Evolutionary conservation across 2,888 invertebrate genomes (phyloP), one percentile per base, ranked within the genome.

Genomic region (Thumatha senex): DNA sequence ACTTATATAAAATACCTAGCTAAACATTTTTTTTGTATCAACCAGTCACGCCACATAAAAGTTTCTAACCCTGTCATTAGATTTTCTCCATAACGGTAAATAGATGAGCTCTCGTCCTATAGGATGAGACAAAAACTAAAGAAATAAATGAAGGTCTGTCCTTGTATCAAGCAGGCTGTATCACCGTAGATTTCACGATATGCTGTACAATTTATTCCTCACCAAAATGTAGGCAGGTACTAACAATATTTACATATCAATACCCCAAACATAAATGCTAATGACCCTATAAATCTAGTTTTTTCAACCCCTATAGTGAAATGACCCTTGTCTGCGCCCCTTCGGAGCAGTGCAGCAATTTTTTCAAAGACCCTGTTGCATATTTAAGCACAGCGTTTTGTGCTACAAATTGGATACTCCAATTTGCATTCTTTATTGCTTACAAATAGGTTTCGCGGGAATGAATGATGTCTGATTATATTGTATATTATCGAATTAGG

Each of bases 401-500:
- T 73, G 70, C 62, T 65, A 71, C 72, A 77, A 79, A 80, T 80
- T 80, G 79, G 77, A 80, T 79, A 71, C 71, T 61, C 63, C 73
- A 70, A 76, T 80, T 78, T 78, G 77, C 77, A 79, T 80, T 73
- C 67, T 79, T 80, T 76, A 80, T 77, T 70, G 71, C 66, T 69
- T 63, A 78, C 77, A 72, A 77, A 80, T 76, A 77, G 65, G 65
- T 58, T 61, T 56, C 61, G 47, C 58, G 58, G 70, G 72, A 61
- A 72, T 65, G 59, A 65, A 63, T 61, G 59, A 65, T 62, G 60
- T 65, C 63, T 67, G 73, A 70, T 63, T 66, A 67, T 72, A 71
- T 70, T 68, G 62, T 50, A 42, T 51, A 46, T 43, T 46, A 41
- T 42, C 12, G 15, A 45, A 10, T 24, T 36, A 15, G 35, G 13